These are phyloP conservation scores for Colius striatus DNA, from an alignment of 2,113 vertebrate genomes.

Conservation along the genomic window DNA sequence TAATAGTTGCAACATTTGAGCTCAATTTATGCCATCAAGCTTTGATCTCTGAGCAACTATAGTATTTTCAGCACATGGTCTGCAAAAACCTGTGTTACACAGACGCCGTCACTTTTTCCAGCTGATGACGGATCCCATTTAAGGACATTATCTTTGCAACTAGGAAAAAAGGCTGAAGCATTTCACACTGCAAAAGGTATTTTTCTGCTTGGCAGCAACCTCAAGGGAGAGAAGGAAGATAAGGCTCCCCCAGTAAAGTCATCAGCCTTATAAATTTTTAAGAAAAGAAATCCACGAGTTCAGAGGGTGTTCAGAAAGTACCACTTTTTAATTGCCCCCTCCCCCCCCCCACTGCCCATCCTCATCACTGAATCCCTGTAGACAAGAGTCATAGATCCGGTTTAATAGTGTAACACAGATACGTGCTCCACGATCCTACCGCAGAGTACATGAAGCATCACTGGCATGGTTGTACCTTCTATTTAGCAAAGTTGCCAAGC, in stretches of 20 bases:
- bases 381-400: not conserved
- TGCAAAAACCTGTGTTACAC: not conserved
- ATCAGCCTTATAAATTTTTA: not conserved
- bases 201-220: not conserved
- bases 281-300: not conserved
- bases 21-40: conserved; percentile 25
- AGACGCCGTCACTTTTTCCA: not conserved
- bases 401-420: not conserved
- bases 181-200: not conserved
- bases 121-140: not conserved
- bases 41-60: not conserved
- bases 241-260: not conserved
- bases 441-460: not conserved
- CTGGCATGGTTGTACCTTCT: not conserved
- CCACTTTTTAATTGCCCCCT: not conserved
- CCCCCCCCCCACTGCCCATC: not conserved
- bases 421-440: not conserved
- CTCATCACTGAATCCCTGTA: not conserved
- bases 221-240: not conserved
- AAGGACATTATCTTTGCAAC: not conserved
- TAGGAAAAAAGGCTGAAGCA: not conserved
- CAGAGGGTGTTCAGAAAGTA: not conserved
- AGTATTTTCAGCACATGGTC: not conserved
- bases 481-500: not conserved
- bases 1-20: conserved; percentile 20